Evolutionary conservation across 2,113 vertebrate species (phyloP).

Genomic region (Falcunculus frontatus): DNA sequence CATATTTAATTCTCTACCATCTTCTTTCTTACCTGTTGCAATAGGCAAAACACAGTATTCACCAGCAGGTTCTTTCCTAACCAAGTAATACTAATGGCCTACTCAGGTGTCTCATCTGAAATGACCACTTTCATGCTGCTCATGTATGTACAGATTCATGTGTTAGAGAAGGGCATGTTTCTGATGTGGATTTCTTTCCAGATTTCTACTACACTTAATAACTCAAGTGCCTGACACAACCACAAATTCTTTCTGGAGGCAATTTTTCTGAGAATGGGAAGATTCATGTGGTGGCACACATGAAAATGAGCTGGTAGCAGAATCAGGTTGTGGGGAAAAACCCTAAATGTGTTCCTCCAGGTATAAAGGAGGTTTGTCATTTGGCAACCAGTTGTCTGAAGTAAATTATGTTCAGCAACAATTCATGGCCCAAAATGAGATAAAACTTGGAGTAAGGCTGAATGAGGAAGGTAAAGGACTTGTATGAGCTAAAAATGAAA

Average conservation of each 20-base stretch:
- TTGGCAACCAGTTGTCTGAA: background rate
- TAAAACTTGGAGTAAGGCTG: background rate
- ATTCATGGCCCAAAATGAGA: background rate
- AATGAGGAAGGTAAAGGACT: background rate
- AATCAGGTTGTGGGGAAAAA: background rate
- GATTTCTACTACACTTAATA: background rate
- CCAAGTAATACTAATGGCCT: background rate
- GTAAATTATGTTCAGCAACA: background rate
- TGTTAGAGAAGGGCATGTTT: background rate
- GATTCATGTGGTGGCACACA: background rate
- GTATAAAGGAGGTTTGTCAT: background rate
- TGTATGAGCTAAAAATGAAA: background rate
- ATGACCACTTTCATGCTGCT: background rate
- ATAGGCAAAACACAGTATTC: background rate
- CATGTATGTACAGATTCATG: background rate
- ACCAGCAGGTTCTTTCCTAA: background rate
- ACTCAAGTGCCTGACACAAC: background rate
- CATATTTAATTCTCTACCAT: background rate
- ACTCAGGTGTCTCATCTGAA: background rate
- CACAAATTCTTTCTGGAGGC: background rate
- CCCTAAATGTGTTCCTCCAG: background rate
- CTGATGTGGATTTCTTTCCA: background rate
- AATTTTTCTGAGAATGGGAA: background rate
- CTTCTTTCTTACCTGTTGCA: background rate
- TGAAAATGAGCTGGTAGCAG: background rate